Evolutionary conservation across 2,888 invertebrate species (phyloP).

Genomic region (Autographa pulchrina): DNA sequence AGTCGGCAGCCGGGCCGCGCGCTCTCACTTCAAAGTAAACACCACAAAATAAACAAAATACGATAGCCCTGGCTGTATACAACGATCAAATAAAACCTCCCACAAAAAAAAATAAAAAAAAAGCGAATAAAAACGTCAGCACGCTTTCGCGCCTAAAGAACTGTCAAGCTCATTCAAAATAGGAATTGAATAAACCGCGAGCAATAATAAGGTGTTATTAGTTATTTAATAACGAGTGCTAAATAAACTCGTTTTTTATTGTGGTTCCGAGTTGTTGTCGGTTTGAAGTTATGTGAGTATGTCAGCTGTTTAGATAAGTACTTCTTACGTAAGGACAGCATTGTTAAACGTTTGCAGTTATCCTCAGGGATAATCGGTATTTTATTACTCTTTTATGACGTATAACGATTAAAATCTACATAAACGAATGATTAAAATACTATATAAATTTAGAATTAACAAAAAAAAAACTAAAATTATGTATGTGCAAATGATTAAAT

Average conservation of each 20-base stretch:
- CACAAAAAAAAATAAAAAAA: constrained; percentile 59
- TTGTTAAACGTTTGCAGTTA: constrained; percentile 65
- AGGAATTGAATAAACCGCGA: constrained; percentile 73
- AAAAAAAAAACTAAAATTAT: background rate
- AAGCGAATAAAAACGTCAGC: constrained; percentile 52
- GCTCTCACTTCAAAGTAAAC: constrained; percentile 80
- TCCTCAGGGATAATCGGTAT: constrained; percentile 30
- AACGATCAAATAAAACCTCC: constrained; percentile 62
- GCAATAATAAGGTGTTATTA: constrained; percentile 83
- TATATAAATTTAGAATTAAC: background rate
- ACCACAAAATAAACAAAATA: constrained; percentile 81
- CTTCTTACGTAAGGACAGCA: constrained; percentile 83
- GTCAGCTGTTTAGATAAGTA: constrained; percentile 73
- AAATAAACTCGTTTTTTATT: constrained; percentile 67
- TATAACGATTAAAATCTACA: background rate
- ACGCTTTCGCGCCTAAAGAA: constrained; percentile 76
- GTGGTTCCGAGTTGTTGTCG: constrained; percentile 76
- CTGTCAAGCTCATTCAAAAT: constrained; percentile 71
- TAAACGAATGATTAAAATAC: background rate
- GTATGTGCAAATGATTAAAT: background rate
- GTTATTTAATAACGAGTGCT: constrained; percentile 68
- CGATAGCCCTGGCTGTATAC: constrained; percentile 84
- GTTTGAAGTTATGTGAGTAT: constrained; percentile 81
- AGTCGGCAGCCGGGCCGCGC: constrained; percentile 87
- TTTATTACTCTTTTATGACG: background rate